A percentile compares a stretch with the other conserved stretches of the same genome.
phyloP scores from a whole-genome alignment of 2,888 invertebrate genomes.

The Anorthoa munda region DNA sequence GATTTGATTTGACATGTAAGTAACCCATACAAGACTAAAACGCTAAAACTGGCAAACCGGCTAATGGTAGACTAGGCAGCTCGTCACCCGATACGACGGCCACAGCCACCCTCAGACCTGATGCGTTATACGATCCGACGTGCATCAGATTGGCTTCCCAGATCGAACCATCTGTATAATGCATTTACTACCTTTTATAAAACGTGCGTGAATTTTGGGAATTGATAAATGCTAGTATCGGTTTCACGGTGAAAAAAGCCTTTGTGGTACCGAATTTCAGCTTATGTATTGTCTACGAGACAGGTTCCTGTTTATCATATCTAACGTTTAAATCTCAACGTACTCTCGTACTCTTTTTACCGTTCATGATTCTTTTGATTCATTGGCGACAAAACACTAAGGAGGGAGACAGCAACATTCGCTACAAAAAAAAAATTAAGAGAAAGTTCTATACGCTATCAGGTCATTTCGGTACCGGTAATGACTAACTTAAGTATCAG shows the following conservation, averaged over 20 bases:
- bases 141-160: slow-evolving; percentile 22
- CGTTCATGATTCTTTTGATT: no score
- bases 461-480: no score
- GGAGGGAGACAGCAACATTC: no score
- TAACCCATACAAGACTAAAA: slow-evolving; percentile 4
- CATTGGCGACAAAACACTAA: no score
- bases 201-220: background rate
- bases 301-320: no score
- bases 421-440: no score
- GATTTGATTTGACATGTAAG: no score
- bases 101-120: background rate
- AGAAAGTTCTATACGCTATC: no score
- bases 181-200: background rate
- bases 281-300: background rate
- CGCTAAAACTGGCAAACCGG: slow-evolving; percentile 7
- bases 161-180: background rate
- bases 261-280: background rate
- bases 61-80: slow-evolving; percentile 7
- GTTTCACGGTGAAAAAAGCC: background rate
- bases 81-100: slow-evolving; percentile 24
- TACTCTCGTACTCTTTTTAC: no score
- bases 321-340: no score
- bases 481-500: no score
- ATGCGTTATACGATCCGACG: slow-evolving; percentile 34
- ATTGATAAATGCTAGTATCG: background rate